These are phyloP conservation scores for Paramormyrops kingsleyae DNA, from an alignment of 2,113 vertebrate species.

Conservation along the genomic window DNA sequence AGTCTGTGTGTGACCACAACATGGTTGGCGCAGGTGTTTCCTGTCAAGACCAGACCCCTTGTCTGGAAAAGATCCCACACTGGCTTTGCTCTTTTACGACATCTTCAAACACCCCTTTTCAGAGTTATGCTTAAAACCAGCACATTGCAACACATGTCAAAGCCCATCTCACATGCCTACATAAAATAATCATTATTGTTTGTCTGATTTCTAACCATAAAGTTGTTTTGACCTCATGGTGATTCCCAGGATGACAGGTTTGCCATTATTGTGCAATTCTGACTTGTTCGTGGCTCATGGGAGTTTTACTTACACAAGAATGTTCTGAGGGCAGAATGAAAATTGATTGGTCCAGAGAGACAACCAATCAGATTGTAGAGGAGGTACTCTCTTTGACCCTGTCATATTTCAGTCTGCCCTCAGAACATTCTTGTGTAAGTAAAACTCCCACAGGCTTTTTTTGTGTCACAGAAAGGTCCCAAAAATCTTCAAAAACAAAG, in stretches of 20 bases:
- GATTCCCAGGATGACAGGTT: not conserved
- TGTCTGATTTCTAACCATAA: not conserved
- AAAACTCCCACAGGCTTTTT: not conserved
- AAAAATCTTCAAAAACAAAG: not conserved
- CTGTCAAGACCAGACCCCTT: not conserved
- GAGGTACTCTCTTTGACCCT: not conserved
- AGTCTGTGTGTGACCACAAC: not conserved
- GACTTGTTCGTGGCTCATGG: not conserved
- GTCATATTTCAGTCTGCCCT: not conserved
- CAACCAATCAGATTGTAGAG: not conserved
- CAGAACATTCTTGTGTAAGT: not conserved
- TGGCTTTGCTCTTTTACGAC: not conserved
- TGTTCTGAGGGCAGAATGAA: too few relatives aligned
- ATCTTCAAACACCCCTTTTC: not conserved
- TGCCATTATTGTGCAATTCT: not conserved
- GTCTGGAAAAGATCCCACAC: conserved; percentile 14
- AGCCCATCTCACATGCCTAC: not conserved
- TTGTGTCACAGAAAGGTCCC: not conserved
- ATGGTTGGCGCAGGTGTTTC: not conserved
- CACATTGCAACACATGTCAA: not conserved
- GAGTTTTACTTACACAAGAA: not conserved
- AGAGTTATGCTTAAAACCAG: not conserved
- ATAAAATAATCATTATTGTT: not conserved
- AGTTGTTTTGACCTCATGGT: not conserved
- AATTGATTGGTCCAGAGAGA: not conserved